phyloP scores from a whole-genome alignment of 2,113 vertebrate species.

The Barnardius zonarius region DNA sequence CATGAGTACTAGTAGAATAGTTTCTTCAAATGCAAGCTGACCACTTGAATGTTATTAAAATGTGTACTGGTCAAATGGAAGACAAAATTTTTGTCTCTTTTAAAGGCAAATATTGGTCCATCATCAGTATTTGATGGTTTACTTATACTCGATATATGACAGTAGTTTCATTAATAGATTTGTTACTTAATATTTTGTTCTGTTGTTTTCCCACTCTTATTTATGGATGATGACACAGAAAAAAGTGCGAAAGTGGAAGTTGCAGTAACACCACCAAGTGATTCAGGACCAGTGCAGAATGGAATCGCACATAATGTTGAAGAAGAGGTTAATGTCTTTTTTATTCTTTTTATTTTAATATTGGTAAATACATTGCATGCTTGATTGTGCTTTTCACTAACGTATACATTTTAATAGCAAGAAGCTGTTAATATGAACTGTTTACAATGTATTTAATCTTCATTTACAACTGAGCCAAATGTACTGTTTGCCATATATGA shows the following conservation, averaged over 20 bases:
- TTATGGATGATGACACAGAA: conserved; percentile 71
- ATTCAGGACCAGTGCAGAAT: conserved; percentile 87
- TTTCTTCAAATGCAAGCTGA: not conserved
- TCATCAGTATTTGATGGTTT: not conserved
- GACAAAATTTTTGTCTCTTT: not conserved
- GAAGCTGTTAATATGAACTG: not conserved
- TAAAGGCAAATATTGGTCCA: not conserved
- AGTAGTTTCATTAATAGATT: not conserved
- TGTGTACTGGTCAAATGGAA: not conserved
- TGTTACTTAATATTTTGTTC: not conserved
- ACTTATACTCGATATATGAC: not conserved
- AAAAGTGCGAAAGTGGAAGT: conserved; percentile 91
- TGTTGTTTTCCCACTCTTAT: not conserved
- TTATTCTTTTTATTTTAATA: not conserved
- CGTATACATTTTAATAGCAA: not conserved
- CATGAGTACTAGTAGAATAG: not conserved
- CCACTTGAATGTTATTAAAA: not conserved
- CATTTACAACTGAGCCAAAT: not conserved
- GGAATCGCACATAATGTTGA: conserved; percentile 81
- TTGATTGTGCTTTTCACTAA: not conserved
- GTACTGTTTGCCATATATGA: not conserved
- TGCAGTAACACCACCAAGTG: conserved; percentile 90
- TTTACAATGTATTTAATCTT: not conserved
- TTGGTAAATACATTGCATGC: not conserved
- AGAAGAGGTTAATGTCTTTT: conserved; percentile 57